Percentiles rank a stretch among this genome's conserved stretches.
Conservation (phyloP, 2,888 invertebrate genomes). For the Geotrupes spiniger region DNA sequence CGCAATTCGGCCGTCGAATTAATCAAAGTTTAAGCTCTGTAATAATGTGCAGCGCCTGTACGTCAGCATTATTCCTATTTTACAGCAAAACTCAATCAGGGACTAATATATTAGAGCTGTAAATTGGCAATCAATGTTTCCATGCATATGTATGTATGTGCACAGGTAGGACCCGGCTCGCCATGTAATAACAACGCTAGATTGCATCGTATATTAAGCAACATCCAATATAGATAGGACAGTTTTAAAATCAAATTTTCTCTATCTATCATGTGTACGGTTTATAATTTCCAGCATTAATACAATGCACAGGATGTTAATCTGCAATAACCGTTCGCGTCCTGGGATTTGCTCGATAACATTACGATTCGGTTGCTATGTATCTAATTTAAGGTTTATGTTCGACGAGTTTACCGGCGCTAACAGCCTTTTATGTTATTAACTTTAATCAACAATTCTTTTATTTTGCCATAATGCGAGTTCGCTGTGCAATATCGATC, state of each 20-base stretch:
- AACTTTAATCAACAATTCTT: conserved; percentile 28
- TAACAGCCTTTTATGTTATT: conserved; percentile 31
- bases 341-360: conserved; percentile 44
- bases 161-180: conserved; percentile 31
- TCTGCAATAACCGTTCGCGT: conserved; percentile 52
- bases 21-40: conserved; percentile 53
- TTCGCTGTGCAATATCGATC: background rate
- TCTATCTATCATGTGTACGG: conserved; percentile 51
- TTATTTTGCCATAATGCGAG: conserved; percentile 5
- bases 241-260: conserved; percentile 54
- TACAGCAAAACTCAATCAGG: conserved; percentile 54
- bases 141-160: conserved; percentile 51
- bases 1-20: conserved; percentile 49
- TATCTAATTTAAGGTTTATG: conserved; percentile 45
- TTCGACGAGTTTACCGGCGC: conserved; percentile 31
- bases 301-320: conserved; percentile 52
- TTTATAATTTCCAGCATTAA: conserved; percentile 52
- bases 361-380: conserved; percentile 38
- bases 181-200: conserved; percentile 51
- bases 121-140: conserved; percentile 55
- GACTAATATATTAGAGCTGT: conserved; percentile 55
- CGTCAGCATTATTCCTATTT: conserved; percentile 54
- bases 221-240: conserved; percentile 51
- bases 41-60: conserved; percentile 50
- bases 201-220: conserved; percentile 53